phyloP scores from a whole-genome alignment of 2,797 vertebrate genomes.

The Rhodeus uyekii region DNA sequence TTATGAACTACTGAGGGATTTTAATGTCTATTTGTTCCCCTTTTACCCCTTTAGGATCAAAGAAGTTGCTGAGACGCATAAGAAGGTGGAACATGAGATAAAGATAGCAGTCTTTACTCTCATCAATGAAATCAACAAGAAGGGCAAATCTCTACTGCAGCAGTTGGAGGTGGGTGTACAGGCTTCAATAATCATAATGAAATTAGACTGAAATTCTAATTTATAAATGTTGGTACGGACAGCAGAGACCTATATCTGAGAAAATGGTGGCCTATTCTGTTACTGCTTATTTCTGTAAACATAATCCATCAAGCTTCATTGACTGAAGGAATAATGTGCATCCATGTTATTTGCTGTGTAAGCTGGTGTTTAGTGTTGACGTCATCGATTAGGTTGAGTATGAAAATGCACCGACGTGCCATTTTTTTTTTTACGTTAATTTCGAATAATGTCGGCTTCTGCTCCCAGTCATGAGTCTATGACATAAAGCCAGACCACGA shows the following conservation, averaged over 20 bases:
- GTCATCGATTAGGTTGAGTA: too few species aligned
- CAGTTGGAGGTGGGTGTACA: conserved; percentile 89
- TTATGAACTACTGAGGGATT: not conserved
- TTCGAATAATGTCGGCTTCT: too few species aligned
- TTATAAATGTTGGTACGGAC: not conserved
- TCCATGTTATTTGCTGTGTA: not conserved
- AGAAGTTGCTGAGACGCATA: conserved; percentile 95
- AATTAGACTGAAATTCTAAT: not conserved
- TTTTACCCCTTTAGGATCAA: conserved; percentile 83
- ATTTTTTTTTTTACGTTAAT: too few species aligned
- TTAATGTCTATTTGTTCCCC: not conserved
- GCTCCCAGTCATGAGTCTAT: too few species aligned
- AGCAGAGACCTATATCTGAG: too few species aligned
- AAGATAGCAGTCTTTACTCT: conserved; percentile 99
- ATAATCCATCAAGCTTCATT: not conserved
- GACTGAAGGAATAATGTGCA: not conserved
- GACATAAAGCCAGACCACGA: too few species aligned
- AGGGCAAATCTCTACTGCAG: conserved; percentile 95
- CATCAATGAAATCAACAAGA: conserved; percentile 99
- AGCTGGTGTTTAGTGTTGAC: too few species aligned
- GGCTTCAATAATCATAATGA: not conserved
- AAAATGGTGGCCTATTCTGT: not conserved
- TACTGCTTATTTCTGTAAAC: not conserved
- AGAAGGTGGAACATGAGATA: conserved; percentile 97
- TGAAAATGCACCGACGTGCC: too few species aligned